A percentile compares a stretch with the other conserved stretches of the same genome.
Evolutionary conservation across 2,888 invertebrate genomes (phyloP).

Genomic region (Mesorhabditis sp.): DNA sequence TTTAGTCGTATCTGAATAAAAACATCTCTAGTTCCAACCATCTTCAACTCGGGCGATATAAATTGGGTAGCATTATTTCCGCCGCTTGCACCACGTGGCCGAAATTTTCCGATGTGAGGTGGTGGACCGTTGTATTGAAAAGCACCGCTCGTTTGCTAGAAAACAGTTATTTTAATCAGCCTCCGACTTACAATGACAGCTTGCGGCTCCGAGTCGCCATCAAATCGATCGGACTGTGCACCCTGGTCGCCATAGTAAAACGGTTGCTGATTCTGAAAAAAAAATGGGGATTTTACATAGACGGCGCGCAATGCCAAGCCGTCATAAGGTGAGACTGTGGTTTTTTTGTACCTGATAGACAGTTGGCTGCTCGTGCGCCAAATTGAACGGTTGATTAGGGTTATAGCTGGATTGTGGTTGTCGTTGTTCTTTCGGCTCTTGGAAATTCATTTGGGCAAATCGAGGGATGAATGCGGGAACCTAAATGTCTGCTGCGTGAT

Average conservation of each 20-base stretch:
- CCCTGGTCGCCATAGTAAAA: neutral
- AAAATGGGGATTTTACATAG: neutral
- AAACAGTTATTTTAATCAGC: conserved; percentile 1
- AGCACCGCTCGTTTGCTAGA: conserved; percentile 23
- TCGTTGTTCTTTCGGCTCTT: neutral
- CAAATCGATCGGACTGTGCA: conserved; percentile 8
- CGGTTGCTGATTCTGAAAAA: conserved; percentile 3
- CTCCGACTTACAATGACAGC: neutral
- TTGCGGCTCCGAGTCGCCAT: conserved; percentile 12
- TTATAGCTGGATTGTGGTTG: too few relatives aligned
- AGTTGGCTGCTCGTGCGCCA: neutral
- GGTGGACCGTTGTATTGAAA: conserved; percentile 31
- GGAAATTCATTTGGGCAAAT: conserved; percentile 15
- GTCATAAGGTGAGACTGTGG: too few relatives aligned
- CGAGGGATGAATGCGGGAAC: conserved; percentile 17
- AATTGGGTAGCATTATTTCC: conserved; percentile 32
- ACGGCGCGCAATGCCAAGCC: too few relatives aligned
- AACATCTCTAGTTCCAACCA: conserved; percentile 14
- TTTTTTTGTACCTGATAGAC: conserved; percentile 8
- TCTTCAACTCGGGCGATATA: conserved; percentile 31
- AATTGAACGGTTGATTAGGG: too few relatives aligned
- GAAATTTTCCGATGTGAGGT: conserved; percentile 32
- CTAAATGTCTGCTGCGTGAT: neutral
- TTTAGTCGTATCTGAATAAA: neutral
- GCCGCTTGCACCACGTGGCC: conserved; percentile 28